Evolutionary conservation across 35 echinoderm and acorn worm species (phyloP), one percentile per base, ranked within the genome.

Genomic region (Apostichopus japonicus): DNA sequence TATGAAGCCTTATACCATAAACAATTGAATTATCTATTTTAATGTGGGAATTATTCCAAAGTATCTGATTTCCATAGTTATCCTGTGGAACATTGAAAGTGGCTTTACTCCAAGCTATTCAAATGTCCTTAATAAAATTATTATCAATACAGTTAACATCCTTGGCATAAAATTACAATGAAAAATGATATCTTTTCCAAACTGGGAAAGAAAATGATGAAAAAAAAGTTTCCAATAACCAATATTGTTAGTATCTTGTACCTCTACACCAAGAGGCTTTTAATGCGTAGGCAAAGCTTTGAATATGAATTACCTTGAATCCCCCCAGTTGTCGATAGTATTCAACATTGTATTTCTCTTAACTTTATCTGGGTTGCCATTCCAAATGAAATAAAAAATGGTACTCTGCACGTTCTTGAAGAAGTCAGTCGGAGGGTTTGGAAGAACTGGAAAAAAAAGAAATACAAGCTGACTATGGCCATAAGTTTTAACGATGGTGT

Each of bases 401-500:
- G 27, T 6, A 79, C 23, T 24, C 15, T 79, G 78, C 1, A 88
- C 67, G 51, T 72, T 21, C 5, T 72, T 21, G 0, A 72, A 5
- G n/a, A 72, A 72, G 17, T 72, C 14, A 19, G 13, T 65, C 8
- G 61, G 61, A 65, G 61, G 61, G 61, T 65, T 65, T 65, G 61
- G 61, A 15, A 65, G 2, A 65, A 65, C 15, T 15, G 0, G 61
- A 65, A 65, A 65, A 27, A 27, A 1, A 65, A 65, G 59, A 63
- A 7, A 63, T 7, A 65, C 61, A 8, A 65, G 61, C 71, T 92
- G 90, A 55, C 67, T 55, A 24, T 76, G 24, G 52, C 80, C 92
- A 56, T 77, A 86, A 27, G 56, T 54, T 51, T 93, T 93, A 76
- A 93, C 65, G 72, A 84, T 86, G 14, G 52, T 93, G 44, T 83